Conservation (phyloP, 2,113 vertebrate species). For the Sterrhoptilus dennistouni region DNA sequence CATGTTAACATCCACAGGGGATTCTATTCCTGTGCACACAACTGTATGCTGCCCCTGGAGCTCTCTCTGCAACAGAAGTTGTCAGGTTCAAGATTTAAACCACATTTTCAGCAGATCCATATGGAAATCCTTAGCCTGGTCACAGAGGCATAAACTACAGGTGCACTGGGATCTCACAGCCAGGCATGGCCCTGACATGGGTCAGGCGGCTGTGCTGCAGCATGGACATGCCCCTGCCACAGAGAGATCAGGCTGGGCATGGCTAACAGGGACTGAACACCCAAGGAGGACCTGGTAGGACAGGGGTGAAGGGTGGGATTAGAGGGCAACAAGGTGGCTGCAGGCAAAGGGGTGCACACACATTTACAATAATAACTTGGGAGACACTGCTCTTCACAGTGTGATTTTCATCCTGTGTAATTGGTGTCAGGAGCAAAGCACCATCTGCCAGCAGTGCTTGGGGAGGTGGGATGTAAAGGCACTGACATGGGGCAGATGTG, state of each 20-base stretch:
- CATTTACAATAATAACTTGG: neutral
- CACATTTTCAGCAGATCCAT: neutral
- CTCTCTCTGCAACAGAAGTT: fast-evolving
- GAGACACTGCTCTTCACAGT: neutral
- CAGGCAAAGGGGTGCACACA: neutral
- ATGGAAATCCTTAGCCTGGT: neutral
- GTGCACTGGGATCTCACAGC: neutral
- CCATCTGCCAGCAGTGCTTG: neutral
- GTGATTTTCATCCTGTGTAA: neutral
- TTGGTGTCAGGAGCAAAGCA: neutral
- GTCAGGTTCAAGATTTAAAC: neutral
- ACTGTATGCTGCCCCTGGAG: neutral
- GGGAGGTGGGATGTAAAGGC: neutral
- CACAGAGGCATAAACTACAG: neutral
- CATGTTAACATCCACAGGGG: neutral
- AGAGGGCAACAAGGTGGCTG: neutral
- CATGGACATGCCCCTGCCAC: neutral
- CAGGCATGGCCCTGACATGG: neutral
- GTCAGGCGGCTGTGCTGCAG: neutral
- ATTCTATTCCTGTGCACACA: neutral
- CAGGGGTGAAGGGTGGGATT: neutral
- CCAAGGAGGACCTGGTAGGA: fast-evolving
- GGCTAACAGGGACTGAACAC: neutral
- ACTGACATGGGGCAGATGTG: neutral
- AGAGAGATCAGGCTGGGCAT: neutral